phyloP scores from a whole-genome alignment of 2,113 vertebrate genomes.

The Vidua macroura region DNA sequence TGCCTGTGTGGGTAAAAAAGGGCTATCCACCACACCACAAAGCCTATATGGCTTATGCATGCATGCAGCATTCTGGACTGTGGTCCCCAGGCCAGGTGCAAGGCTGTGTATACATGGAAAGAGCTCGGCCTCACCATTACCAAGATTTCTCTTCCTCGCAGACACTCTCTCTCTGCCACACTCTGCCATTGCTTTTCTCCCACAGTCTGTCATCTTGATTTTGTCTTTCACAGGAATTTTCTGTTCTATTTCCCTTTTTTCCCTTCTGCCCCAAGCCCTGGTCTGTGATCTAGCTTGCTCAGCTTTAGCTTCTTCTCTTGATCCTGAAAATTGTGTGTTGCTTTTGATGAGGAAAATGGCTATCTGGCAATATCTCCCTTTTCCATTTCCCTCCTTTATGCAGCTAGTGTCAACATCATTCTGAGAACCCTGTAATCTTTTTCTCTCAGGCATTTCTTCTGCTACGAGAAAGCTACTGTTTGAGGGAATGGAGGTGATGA shows the following conservation, averaged over 20 bases:
- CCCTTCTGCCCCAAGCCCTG: not conserved
- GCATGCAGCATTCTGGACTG: not conserved
- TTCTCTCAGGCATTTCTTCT: slow-evolving; percentile 32
- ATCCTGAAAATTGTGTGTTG: not conserved
- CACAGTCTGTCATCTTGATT: not conserved
- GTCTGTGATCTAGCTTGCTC: not conserved
- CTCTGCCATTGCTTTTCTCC: not conserved
- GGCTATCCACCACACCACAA: not conserved
- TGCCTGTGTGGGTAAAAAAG: not conserved
- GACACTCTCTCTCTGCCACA: not conserved
- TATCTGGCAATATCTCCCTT: not conserved
- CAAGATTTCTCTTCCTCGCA: not conserved
- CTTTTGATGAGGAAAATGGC: not conserved
- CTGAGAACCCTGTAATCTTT: not conserved
- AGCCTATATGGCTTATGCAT: not conserved
- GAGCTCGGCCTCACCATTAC: not conserved
- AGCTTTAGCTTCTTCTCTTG: not conserved
- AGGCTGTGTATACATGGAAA: not conserved
- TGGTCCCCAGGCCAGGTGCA: not conserved
- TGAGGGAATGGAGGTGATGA: slow-evolving; percentile 48
- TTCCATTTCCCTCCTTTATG: not conserved
- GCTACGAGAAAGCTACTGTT: slow-evolving; percentile 1
- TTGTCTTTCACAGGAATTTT: not conserved
- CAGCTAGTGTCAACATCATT: not conserved
- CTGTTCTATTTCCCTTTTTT: not conserved